Conservation (phyloP, 2,888 invertebrate genomes). For the Xestobium rufovillosum region DNA sequence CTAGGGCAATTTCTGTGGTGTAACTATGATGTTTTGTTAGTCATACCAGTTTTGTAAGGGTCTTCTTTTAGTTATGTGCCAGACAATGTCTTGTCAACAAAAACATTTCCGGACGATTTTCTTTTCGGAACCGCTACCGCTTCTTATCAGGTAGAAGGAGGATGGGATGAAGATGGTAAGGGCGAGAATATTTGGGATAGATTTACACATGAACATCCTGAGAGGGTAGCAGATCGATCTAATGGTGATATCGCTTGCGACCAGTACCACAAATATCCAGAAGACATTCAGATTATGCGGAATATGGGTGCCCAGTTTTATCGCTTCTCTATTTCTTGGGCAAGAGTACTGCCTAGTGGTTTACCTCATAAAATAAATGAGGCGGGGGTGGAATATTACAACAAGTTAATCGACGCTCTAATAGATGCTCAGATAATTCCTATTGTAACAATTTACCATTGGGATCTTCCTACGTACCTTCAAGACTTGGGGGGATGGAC, state of each 20-base stretch:
- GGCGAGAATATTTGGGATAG: conserved; percentile 62
- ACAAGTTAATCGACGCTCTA: conserved; percentile 52
- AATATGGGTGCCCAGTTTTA: conserved; percentile 51
- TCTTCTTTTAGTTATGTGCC: no score
- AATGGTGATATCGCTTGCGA: conserved; percentile 59
- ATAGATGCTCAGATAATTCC: no score
- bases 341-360: conserved; percentile 56
- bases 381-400: conserved; percentile 57
- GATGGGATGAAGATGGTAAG: conserved; percentile 42
- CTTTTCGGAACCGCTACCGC: conserved; percentile 23
- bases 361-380: conserved; percentile 49
- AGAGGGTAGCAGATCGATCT: conserved; percentile 46
- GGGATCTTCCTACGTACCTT: no score
- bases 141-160: conserved; percentile 24
- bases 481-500: conserved; percentile 57
- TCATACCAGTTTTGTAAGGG: no score
- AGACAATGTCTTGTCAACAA: no score
- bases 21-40: no score
- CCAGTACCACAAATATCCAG: conserved; percentile 55
- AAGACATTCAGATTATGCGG: conserved; percentile 53
- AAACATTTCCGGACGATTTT: conserved; percentile 19
- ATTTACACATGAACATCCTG: conserved; percentile 48
- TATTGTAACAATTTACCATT: no score
- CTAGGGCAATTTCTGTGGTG: no score
- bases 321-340: conserved; percentile 59